Evolutionary conservation across 1,140 invertebrate species (phyloP), one percentile per base, ranked within the genome.

Genomic region (Sipha flava): DNA sequence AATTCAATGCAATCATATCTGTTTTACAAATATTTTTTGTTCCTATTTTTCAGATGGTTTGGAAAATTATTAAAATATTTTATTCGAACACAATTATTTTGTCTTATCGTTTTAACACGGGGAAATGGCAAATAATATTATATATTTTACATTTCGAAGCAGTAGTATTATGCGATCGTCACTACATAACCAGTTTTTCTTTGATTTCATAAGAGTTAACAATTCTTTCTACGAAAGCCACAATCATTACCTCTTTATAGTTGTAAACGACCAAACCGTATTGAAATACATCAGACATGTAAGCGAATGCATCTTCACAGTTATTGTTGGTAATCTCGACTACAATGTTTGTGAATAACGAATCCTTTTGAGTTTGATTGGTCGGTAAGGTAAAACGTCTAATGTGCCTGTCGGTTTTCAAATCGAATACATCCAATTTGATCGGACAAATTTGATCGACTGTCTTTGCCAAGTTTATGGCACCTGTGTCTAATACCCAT

Each of bases 401-500:
- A 0, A 93, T 81, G 0, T 91, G 83, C 59, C 85, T 83, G 82
- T 94, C 90, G 0, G 89, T 92, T 54, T 83, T 84, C 26, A 94
- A 84, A 83, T 94, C 90, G 83, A 93, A 94, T 5, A 92, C 88
- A 14, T 91, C 87, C n/a, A 94, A 88, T 68, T 91, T 89, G 0
- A 92, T 91, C 0, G 91, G 92, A 83, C 92, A 94, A 3, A 90
- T 83, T 82, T 91, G 90, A 73, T 88, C 88, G 0, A 91, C 87
- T n/a, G 87, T 88, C n/a, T 88, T 88, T 1, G 91, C 89, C 0
- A 92, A 87, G 82, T 93, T 90, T 5, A 92, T 88, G 83, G 90
- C 90, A 0, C 92, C 93, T 0, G 92, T 92, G 84, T 94, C 93
- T 37, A 94, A 84, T 0, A 93, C 88, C 84, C 92, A 94, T 0